These are phyloP conservation scores for Ricordea florida DNA, from an alignment of 92 coral and sea anemone genomes.

Conservation along the genomic window DNA sequence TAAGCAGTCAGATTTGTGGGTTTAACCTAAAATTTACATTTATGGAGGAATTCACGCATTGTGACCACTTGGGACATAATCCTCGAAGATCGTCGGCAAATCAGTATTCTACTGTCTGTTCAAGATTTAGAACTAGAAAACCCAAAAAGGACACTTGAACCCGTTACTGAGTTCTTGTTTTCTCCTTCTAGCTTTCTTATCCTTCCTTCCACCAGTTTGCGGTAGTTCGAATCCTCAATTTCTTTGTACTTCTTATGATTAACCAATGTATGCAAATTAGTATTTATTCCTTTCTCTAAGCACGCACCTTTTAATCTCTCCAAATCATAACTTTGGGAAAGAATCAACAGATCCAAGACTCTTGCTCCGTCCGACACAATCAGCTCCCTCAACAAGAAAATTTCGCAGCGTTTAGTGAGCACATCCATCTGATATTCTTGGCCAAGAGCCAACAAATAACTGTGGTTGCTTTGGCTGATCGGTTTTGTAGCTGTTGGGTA, in stretches of 20 bases:
- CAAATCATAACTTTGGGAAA: constrained; percentile 2
- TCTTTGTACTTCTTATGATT: not conserved
- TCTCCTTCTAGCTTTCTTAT: not conserved
- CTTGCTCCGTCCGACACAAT: not conserved
- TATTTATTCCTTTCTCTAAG: not conserved
- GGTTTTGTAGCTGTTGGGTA: constrained; percentile 3
- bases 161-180: no score
- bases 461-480: not conserved
- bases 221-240: not conserved
- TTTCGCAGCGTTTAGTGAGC: constrained; percentile 18
- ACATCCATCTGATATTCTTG: constrained; percentile 13
- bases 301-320: not conserved
- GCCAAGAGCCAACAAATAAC: not conserved
- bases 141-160: no score
- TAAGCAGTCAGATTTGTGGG: no score
- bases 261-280: not conserved
- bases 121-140: no score
- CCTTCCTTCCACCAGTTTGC: not conserved
- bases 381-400: not conserved
- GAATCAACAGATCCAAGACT: not conserved
- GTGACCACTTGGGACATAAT: no score
- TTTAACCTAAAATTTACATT: no score
- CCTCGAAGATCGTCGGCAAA: no score
- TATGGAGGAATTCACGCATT: no score
- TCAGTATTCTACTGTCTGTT: no score